A percentile compares a stretch with the other conserved stretches of the same genome.
Evolutionary conservation across 2,797 vertebrate genomes (phyloP).

Genomic region (Molossus alvarezi): DNA sequence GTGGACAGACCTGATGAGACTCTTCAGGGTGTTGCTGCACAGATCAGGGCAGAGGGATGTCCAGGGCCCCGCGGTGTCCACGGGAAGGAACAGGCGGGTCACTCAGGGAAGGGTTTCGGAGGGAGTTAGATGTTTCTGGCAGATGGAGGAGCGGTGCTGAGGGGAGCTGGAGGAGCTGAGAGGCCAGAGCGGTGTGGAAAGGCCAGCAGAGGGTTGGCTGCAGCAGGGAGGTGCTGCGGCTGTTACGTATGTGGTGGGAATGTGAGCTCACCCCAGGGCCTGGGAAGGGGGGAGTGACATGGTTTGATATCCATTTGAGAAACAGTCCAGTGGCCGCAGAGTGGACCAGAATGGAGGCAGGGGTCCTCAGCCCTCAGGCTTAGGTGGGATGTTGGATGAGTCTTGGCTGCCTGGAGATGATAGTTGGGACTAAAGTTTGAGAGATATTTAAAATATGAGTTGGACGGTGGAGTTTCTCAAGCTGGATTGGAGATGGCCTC

Average conservation of each 20-base stretch:
- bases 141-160: neutral
- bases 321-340: neutral
- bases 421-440: neutral
- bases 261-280: neutral
- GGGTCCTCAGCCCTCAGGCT: neutral
- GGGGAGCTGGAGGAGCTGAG: accelerated
- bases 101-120: neutral
- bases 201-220: neutral
- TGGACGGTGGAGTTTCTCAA: neutral
- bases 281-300: neutral
- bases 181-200: neutral
- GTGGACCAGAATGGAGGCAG: neutral
- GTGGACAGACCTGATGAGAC: neutral
- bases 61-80: accelerated
- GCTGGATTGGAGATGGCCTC: neutral
- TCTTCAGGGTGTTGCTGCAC: neutral
- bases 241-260: too few relatives aligned
- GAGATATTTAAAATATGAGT: neutral
- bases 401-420: neutral
- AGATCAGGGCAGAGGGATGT: neutral
- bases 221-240: accelerated
- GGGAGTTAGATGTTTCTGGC: neutral
- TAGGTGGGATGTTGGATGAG: neutral
- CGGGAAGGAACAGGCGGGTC: neutral
- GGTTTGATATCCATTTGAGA: neutral